Base-by-base conservation (phyloP, 2,113 vertebrate species). In the Alexandromys fortis region DNA sequence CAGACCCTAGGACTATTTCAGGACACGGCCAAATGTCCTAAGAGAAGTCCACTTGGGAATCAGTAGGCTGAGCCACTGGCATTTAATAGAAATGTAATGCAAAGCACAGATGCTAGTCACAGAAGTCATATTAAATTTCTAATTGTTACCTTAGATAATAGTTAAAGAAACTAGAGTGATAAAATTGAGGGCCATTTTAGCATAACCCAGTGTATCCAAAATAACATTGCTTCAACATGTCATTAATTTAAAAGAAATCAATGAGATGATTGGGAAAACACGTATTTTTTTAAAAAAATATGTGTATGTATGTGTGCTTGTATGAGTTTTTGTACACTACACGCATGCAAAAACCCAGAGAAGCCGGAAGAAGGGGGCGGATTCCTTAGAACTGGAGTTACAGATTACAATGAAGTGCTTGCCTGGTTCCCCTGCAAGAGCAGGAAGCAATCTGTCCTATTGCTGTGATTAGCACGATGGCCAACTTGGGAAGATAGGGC, bases 141-240 rank as follows among this genome's bases (percentile, higher is more conserved):
- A 72, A 47, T 65, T 22, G 72, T 67, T 35, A n/a, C 26, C 45
- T 68, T 73, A 91, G 65, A 89, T 21, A 83, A 91, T 91, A 90
- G 2, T 17, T 92, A 91, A 95, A 73, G 42, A 90, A 95, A 86
- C 47, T 52, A 68, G 47, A 24, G 38, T 76, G 77, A 78, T 77
- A n/a, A 65, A 61, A 12, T 86, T 9, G 47, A 47, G 17, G 42
- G 30, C 4, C 45, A 33, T 91, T 81, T 93, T 95, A 68, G 42
- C 49, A 94, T 94, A 91, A 89, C 45, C 24, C 38, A 73, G 1
- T 89, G 33, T 78, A 90, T 33, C 33, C 38, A 79, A 94, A 92
- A 38, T 92, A 28, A 30, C 76, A 61, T 83, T 35, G 47, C 47
- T 78, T 87, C 7, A 85, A 81, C 13, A 68, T 24, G 9, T 63